These are phyloP conservation scores for Hapalemur alaotrensis DNA, from an alignment of 2,797 vertebrate species.

Conservation along the genomic window DNA sequence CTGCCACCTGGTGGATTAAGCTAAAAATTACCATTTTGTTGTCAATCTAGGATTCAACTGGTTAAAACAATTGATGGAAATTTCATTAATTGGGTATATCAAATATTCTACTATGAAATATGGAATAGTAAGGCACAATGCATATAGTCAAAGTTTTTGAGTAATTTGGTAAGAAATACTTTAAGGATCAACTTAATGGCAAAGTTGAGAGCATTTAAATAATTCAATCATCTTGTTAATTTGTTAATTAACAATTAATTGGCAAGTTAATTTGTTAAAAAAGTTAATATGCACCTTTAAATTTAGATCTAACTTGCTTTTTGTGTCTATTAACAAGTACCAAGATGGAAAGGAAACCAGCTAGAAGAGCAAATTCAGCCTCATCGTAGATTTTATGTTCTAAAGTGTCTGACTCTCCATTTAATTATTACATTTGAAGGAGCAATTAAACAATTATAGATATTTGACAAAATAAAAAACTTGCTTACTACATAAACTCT, in stretches of 20 bases:
- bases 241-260: not conserved
- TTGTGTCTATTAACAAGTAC: not conserved
- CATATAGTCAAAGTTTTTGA: not conserved
- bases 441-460: not conserved
- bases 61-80: not conserved
- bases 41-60: not conserved
- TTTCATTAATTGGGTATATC: not conserved
- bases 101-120: not conserved
- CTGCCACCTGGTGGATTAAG: constrained; percentile 59
- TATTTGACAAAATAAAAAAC: not conserved
- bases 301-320: not conserved
- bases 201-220: not conserved
- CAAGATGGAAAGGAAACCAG: not conserved
- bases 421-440: constrained; percentile 24
- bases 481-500: not conserved
- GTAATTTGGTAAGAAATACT: not conserved
- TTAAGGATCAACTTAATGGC: not conserved
- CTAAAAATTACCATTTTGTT: not conserved
- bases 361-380: not conserved
- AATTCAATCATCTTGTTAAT: not conserved
- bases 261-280: not conserved
- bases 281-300: not conserved
- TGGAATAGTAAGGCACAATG: not conserved
- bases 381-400: not conserved
- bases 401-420: not conserved